Conservation (phyloP, 2,888 invertebrate genomes). For the Stenodema calcarata region DNA sequence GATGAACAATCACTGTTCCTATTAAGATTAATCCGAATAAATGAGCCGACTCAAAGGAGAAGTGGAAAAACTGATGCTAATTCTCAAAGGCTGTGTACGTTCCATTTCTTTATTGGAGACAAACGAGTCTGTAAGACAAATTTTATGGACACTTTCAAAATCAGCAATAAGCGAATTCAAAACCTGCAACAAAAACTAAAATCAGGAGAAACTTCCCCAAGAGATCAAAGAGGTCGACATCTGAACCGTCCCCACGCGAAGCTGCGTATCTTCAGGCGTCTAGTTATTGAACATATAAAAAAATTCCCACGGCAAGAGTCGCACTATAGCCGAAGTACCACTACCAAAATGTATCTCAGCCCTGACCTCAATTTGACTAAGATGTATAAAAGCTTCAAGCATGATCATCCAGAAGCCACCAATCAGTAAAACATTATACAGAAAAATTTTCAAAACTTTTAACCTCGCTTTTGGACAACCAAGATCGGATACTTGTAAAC, state of each 20-base stretch:
- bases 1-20: not conserved
- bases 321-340: not conserved
- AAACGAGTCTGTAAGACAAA: not conserved
- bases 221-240: not conserved
- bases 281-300: not conserved
- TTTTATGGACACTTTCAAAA: not conserved
- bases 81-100: not conserved
- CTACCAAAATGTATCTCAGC: not conserved
- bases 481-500: not conserved
- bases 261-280: not conserved
- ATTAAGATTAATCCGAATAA: not conserved
- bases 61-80: not conserved
- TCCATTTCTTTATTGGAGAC: not conserved
- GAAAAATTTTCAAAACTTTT: not conserved
- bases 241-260: not conserved
- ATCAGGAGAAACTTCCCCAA: not conserved
- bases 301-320: not conserved
- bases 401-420: not conserved
- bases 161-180: not conserved
- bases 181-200: not conserved
- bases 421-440: not conserved
- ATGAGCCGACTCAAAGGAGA: not conserved
- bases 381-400: not conserved
- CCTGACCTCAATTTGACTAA: not conserved
- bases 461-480: not conserved